A percentile compares a stretch with the other conserved stretches of the same genome.
phyloP scores from a whole-genome alignment of 2,113 vertebrate genomes.

The Gila orcuttii region DNA sequence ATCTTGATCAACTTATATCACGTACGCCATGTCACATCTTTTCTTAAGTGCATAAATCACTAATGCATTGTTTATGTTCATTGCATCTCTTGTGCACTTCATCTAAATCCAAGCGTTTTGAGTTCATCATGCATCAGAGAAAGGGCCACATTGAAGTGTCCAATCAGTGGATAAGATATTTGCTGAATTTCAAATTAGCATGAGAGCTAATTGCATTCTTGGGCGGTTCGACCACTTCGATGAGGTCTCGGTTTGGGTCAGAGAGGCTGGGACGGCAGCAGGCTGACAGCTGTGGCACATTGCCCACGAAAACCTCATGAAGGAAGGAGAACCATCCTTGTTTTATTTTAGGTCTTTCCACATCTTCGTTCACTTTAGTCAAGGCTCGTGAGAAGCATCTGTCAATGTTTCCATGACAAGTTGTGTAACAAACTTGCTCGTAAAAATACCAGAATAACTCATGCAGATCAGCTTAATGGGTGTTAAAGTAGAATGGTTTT shows the following conservation, averaged over 20 bases:
- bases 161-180: slow-evolving; percentile 30
- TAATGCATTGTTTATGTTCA: background rate
- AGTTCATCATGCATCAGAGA: background rate
- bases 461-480: slow-evolving; percentile 29
- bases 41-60: background rate
- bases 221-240: background rate
- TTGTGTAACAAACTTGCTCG: background rate
- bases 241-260: slow-evolving; percentile 14
- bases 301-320: background rate
- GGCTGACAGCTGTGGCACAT: background rate
- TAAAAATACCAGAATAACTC: slow-evolving; percentile 38
- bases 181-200: slow-evolving; percentile 34
- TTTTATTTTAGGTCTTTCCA: background rate
- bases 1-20: too few species aligned
- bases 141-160: background rate
- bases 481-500: slow-evolving; percentile 8
- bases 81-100: background rate
- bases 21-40: too few species aligned
- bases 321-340: background rate
- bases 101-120: background rate
- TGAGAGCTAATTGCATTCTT: slow-evolving; percentile 38
- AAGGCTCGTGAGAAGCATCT: background rate
- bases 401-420: slow-evolving; percentile 8
- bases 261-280: background rate
- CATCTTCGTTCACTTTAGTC: background rate